Evolutionary conservation across 2,797 vertebrate genomes (phyloP), one percentile per base, ranked within the genome.

Genomic region (Gymnothorax reevesii): DNA sequence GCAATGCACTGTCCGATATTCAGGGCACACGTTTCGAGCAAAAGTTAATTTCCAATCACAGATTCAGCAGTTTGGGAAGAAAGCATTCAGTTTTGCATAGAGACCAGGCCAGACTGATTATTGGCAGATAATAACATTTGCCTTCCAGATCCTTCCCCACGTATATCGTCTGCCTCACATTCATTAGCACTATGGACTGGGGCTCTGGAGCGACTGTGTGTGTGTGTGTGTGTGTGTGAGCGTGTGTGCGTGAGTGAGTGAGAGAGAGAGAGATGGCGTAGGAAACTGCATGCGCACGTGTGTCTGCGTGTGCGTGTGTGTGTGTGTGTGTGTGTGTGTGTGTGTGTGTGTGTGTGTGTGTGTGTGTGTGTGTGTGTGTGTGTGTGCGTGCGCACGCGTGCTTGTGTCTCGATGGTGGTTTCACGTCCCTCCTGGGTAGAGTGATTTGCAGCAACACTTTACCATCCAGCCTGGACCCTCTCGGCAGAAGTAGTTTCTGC

Each of bases 121-220:
- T 22, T 42, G 13, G 2, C 42, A 52, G 33, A 77, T 49, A 5
- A 77, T 17, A 77, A 73, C 25, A 77, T 0, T 20, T 2, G 7
- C 73, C 42, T 10, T 77, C 73, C 8, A 5, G 33, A 13, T 49
- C 13, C 52, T 80, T 55, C 77, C 0, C 20, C 77, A 55, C 55
- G 77, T 8, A 55, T 7, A 55, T 20, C 5, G 22, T 52, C 77
- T 15, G 7, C 77, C 49, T 54, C 52, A 80, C n/a, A 55, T 22
- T 55, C 20, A 80, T 77, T 55, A 80, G 77, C 52, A 20, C 49
- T 55, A 12, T 80, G 77, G 52, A 20, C 77, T 22, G 3, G 52
- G 77, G 77, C 77, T n/a, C 49, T 13, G 77, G 77, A 80, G 77
- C n/a, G 77, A 80, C 77, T n/a, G 77, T 55, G 55, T 17, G 20